Conservation (phyloP, 2,797 vertebrate genomes). For the Smutsia temminckii region DNA sequence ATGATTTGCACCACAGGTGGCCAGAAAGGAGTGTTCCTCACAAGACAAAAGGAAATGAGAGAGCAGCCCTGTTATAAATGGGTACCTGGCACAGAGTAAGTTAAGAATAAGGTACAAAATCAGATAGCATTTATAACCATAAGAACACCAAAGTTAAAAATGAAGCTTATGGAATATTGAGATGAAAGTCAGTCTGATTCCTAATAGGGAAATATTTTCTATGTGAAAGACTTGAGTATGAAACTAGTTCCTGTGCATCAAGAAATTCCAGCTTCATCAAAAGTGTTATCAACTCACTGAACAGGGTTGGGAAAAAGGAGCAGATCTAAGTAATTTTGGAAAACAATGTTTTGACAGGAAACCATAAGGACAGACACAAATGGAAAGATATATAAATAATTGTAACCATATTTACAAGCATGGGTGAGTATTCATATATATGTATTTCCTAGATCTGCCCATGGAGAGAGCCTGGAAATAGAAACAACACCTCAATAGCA, state of each 20-base stretch:
- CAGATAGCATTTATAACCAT: neutral
- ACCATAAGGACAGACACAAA: neutral
- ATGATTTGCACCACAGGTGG: neutral
- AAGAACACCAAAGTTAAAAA: neutral
- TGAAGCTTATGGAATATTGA: neutral
- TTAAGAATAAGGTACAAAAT: neutral
- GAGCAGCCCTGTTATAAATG: neutral
- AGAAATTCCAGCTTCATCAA: neutral
- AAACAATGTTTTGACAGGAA: neutral
- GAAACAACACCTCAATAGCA: neutral
- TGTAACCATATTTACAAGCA: neutral
- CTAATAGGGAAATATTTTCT: neutral
- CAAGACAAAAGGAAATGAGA: neutral
- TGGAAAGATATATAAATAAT: neutral
- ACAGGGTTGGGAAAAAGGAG: neutral
- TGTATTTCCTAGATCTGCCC: neutral
- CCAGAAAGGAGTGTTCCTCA: neutral
- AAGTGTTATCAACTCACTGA: neutral
- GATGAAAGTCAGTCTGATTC: neutral
- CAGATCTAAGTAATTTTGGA: neutral
- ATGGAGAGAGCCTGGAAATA: neutral
- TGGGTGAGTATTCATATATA: neutral
- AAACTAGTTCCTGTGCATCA: neutral
- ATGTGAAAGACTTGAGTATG: neutral
- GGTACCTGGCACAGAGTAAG: neutral